A percentile compares a stretch with the other conserved stretches of the same genome.
Evolutionary conservation across 2,797 vertebrate species (phyloP).

Genomic region (Allobates femoralis): DNA sequence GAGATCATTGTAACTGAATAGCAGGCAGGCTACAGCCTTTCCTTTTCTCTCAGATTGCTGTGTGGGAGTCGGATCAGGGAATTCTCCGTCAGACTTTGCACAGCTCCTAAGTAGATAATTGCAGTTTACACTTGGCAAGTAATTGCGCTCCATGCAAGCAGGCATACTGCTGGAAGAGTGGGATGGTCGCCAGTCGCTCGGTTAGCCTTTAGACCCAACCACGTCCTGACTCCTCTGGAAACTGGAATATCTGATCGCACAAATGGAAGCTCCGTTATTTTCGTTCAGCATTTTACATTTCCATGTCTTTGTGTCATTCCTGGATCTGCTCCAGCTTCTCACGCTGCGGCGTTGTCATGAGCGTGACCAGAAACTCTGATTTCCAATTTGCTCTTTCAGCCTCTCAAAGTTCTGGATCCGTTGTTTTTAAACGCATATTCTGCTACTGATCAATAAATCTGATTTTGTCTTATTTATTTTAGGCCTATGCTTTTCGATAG

Average conservation of each 20-base stretch:
- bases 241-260: background rate
- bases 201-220: background rate
- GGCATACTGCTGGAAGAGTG: constrained; percentile 13
- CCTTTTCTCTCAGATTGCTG: constrained; percentile 48
- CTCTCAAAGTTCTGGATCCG: background rate
- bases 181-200: constrained; percentile 26
- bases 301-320: background rate
- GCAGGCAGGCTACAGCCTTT: constrained; percentile 31
- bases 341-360: constrained; percentile 13
- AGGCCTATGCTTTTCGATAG: background rate
- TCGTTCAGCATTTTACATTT: constrained; percentile 36
- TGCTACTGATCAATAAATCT: background rate
- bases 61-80: constrained; percentile 58
- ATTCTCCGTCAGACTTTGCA: constrained; percentile 44
- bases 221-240: constrained; percentile 11
- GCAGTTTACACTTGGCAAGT: constrained; percentile 57
- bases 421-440: background rate
- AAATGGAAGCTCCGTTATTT: constrained; percentile 23
- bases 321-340: constrained; percentile 44
- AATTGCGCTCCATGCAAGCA: constrained; percentile 50
- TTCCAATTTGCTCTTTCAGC: background rate
- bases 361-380: background rate
- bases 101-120: constrained; percentile 62
- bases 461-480: background rate
- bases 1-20: constrained; percentile 29